phyloP scores from a whole-genome alignment of 2,888 invertebrate genomes.

The Candidula unifasciata region DNA sequence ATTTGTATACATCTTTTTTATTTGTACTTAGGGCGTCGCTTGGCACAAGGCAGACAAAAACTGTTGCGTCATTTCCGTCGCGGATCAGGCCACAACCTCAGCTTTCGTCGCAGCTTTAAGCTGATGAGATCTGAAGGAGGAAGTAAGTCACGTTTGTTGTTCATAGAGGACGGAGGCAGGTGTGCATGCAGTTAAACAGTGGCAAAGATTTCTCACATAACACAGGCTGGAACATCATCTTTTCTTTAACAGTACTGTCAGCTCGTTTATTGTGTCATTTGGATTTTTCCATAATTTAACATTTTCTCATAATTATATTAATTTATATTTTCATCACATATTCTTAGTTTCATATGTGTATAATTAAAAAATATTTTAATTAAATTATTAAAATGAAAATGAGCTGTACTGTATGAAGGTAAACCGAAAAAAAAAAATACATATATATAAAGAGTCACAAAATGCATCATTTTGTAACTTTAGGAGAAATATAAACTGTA shows the following conservation, averaged over 20 bases:
- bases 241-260: too few species aligned
- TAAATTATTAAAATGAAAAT: too few species aligned
- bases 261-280: background rate
- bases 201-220: background rate
- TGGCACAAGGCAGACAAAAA: conserved; percentile 73
- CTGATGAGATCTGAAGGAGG: conserved; percentile 85
- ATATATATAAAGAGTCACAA: too few species aligned
- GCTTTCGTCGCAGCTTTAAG: conserved; percentile 78
- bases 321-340: background rate
- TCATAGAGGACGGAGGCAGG: background rate
- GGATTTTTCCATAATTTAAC: background rate
- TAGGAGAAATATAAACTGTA: too few species aligned
- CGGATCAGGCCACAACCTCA: conserved; percentile 77
- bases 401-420: too few species aligned
- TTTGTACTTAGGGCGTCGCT: conserved; percentile 59
- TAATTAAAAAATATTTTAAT: too few species aligned
- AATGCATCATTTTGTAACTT: too few species aligned
- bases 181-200: background rate
- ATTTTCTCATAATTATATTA: background rate
- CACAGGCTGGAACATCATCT: background rate
- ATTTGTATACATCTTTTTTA: background rate
- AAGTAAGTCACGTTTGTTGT: conserved; percentile 58
- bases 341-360: too few species aligned
- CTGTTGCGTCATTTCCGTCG: conserved; percentile 75
- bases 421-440: too few species aligned